Conservation (phyloP, 2,888 invertebrate species). For the Cheilosia vernalis region DNA sequence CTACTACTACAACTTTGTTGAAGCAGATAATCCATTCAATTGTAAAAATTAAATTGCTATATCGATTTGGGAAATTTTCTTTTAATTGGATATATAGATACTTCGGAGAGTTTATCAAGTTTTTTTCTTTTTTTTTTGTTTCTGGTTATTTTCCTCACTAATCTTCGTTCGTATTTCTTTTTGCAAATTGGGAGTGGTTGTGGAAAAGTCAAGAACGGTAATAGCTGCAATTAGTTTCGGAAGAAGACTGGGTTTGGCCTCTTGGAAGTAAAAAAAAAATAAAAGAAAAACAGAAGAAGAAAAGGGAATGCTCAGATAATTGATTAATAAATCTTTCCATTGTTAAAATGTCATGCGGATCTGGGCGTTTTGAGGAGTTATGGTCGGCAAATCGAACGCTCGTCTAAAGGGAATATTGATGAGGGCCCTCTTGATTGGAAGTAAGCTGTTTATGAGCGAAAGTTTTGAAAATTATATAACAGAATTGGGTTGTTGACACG, state of each 20-base stretch:
- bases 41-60: constrained; percentile 72
- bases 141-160: no score
- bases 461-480: not conserved
- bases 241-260: constrained; percentile 26
- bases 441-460: not conserved
- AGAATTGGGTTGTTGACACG: no score
- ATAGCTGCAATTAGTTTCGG: constrained; percentile 63
- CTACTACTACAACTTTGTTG: constrained; percentile 25
- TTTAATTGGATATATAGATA: constrained; percentile 72
- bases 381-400: not conserved
- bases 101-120: constrained; percentile 53
- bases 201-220: constrained; percentile 49
- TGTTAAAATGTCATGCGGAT: constrained; percentile 50
- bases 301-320: constrained; percentile 29
- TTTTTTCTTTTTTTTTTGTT: not conserved
- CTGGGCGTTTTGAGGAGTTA: not conserved
- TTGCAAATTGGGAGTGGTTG: constrained; percentile 35
- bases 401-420: not conserved
- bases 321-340: constrained; percentile 44
- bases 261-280: not conserved
- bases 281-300: not conserved
- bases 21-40: constrained; percentile 65
- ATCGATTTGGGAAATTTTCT: constrained; percentile 67
- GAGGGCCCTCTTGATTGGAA: not conserved
- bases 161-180: constrained; percentile 16